Percentiles rank a stretch among this genome's conserved stretches.
Conservation (phyloP, 2,113 vertebrate species). For the Dendrocopos noguchii region DNA sequence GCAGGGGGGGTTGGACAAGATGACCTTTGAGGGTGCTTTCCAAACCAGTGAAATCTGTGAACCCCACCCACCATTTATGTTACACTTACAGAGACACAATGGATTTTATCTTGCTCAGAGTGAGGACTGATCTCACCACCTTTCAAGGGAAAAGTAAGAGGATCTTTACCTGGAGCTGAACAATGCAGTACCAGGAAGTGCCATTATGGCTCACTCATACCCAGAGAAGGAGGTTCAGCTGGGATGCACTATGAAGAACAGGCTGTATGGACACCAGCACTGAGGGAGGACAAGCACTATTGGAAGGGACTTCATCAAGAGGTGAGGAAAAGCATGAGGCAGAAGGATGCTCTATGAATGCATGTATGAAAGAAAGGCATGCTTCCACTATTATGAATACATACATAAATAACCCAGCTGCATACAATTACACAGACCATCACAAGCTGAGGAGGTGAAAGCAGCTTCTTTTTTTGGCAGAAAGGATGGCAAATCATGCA, state of each 20-base stretch:
- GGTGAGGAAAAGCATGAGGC: rapidly evolving
- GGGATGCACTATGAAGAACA: neutral
- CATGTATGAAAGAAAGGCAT: neutral
- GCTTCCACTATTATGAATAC: neutral
- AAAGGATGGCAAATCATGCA: neutral
- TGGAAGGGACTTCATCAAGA: neutral
- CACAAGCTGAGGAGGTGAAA: neutral
- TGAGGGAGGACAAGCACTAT: neutral
- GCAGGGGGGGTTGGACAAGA: too few species aligned
- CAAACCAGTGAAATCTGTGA: too few species aligned
- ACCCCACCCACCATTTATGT: neutral
- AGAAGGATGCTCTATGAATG: neutral
- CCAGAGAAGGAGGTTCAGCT: neutral
- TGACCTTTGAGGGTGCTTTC: too few species aligned
- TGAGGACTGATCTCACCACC: neutral
- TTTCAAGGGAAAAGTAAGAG: neutral
- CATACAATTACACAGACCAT: neutral
- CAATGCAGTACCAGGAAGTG: neutral
- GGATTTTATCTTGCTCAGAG: neutral
- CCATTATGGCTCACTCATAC: neutral
- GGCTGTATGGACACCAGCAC: neutral
- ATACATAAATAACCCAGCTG: neutral
- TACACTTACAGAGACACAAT: neutral
- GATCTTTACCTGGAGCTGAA: neutral
- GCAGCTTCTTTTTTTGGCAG: neutral